A percentile compares a stretch with the other conserved stretches of the same genome.
Conservation (phyloP, 2,888 invertebrate species). For the Ophion obscuratus region DNA sequence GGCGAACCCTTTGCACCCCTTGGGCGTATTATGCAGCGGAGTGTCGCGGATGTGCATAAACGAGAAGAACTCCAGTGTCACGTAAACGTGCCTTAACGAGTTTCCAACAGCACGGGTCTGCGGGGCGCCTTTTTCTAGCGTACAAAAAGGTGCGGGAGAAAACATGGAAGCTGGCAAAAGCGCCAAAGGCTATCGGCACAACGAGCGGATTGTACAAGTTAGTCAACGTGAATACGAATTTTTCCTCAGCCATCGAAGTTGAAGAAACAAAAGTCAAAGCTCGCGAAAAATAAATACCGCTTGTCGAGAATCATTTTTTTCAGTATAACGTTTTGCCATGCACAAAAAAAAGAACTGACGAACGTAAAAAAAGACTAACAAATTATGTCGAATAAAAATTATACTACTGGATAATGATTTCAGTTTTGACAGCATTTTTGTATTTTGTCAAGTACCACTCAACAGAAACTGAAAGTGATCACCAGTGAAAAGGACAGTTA, state of each 20-base stretch:
- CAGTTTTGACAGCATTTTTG: too few species aligned
- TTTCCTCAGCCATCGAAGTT: not conserved
- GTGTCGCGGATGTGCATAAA: conserved; percentile 58
- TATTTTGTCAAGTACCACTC: too few species aligned
- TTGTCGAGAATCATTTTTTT: not conserved
- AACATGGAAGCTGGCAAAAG: conserved; percentile 46
- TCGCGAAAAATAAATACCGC: not conserved
- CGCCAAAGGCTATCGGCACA: conserved; percentile 40
- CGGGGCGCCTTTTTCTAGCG: conserved; percentile 32
- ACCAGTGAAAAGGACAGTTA: not conserved
- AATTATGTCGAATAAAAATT: too few species aligned
- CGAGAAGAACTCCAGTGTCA: conserved; percentile 59
- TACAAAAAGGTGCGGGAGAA: conserved; percentile 35
- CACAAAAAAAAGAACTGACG: not conserved
- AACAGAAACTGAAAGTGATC: too few species aligned
- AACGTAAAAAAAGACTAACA: too few species aligned
- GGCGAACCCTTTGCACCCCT: not conserved
- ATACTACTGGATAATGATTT: too few species aligned
- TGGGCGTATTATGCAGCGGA: conserved; percentile 24
- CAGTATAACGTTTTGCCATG: not conserved
- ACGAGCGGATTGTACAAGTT: conserved; percentile 23
- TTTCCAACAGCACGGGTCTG: conserved; percentile 22
- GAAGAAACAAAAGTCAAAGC: not conserved
- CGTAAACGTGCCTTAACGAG: conserved; percentile 62
- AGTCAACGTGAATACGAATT: not conserved